phyloP scores from a whole-genome alignment of 2,797 vertebrate species.

The Rousettus madagascariensis region DNA sequence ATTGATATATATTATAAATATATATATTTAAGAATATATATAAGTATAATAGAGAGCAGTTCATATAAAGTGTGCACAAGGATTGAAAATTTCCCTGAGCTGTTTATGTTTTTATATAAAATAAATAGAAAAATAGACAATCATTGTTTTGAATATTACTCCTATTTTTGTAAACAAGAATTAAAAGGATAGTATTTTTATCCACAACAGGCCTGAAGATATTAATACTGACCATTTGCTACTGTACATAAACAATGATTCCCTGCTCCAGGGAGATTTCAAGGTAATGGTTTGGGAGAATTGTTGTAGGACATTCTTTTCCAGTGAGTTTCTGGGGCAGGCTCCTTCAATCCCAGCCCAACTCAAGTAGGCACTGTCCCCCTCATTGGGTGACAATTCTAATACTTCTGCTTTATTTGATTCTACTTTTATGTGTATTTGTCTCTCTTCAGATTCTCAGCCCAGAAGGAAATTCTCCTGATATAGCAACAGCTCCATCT shows the following conservation, averaged over 20 bases:
- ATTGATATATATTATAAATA: constrained; percentile 90
- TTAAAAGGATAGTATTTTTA: constrained; percentile 99
- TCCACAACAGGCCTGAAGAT: constrained; percentile 95
- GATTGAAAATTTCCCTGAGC: constrained; percentile 89
- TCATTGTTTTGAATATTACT: constrained; percentile 98
- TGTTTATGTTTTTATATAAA: constrained; percentile 96
- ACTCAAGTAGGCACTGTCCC: constrained; percentile 77
- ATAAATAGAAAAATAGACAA: constrained; percentile 96
- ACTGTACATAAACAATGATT: constrained; percentile 94
- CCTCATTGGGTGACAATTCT: constrained; percentile 80
- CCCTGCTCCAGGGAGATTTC: constrained; percentile 92
- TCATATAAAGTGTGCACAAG: constrained; percentile 90
- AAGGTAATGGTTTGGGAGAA: constrained; percentile 90
- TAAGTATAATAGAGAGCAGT: constrained; percentile 87
- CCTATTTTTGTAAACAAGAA: constrained; percentile 96
- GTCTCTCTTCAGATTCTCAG: constrained; percentile 77
- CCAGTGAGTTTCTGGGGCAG: constrained; percentile 88
- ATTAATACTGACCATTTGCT: constrained; percentile 94
- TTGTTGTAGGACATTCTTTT: constrained; percentile 90
- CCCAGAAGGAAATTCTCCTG: constrained; percentile 78
- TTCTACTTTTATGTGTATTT: constrained; percentile 82
- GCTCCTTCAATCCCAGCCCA: constrained; percentile 85
- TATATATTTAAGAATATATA: constrained; percentile 85
- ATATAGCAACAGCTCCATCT: constrained; percentile 82
- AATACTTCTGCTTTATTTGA: constrained; percentile 84